Base-by-base conservation (phyloP, 2,888 invertebrate genomes). In the Patella ulyssiponensis region DNA sequence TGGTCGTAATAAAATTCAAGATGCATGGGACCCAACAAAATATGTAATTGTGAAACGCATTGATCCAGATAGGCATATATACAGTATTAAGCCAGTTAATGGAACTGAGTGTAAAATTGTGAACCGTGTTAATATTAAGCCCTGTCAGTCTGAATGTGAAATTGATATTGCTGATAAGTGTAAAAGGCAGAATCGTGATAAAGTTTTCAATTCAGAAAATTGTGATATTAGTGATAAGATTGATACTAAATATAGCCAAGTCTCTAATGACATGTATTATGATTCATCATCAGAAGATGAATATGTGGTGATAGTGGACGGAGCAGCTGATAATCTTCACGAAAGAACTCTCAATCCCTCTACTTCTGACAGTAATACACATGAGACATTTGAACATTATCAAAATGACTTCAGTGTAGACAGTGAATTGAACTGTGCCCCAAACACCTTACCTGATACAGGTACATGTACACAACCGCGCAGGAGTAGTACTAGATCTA, bases 251-350 rank as follows among this genome's bases (percentile, higher is more conserved):
- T n/a, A n/a, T n/a, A n/a, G n/a, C n/a, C n/a, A n/a, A n/a, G n/a
- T n/a, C n/a, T n/a, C n/a, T n/a, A n/a, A n/a, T n/a, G n/a, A n/a
- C n/a, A n/a, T n/a, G n/a, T n/a, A n/a, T 56, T 4, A n/a, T 56
- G 56, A 56, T 56, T 56, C 56, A 56, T 56, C 56, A 56, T 56
- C 56, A 17, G 56, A 56, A 17, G 56, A 56, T 56, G 56, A 56
- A 56, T 56, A n/a, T 56, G 56, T 56, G n/a, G 2, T 56, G 14
- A 17, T 56, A 7, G 14, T 56, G n/a, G 9, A 56, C n/a, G 56
- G 9, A 17, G 56, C n/a, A 17, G n/a, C 9, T 56, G 56, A 56
- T 56, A 56, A 56, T 14, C 56, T n/a, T n/a, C n/a, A n/a, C n/a
- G n/a, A n/a, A n/a, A n/a, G n/a, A n/a, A n/a, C n/a, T n/a, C n/a